Percentiles rank a stretch among this genome's conserved stretches.
These are phyloP conservation scores for roundworm (Caenorhabditis elegans) DNA, from an alignment of 1,140 invertebrate genomes.

Conservation along the genomic window DNA sequence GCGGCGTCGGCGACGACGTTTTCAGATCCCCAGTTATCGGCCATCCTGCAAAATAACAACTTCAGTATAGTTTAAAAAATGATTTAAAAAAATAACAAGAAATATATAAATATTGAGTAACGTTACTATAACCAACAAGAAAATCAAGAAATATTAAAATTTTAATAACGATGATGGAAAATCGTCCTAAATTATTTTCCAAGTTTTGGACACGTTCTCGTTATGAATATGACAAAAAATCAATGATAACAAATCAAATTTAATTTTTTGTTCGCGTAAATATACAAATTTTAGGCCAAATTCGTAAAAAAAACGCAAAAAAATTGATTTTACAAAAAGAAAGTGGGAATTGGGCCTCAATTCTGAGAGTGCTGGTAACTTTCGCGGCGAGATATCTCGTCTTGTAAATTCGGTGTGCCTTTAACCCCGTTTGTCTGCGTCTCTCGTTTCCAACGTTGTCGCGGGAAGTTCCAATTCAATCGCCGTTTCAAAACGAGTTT, in stretches of 20 bases:
- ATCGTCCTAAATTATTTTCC: not conserved
- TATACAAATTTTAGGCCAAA: constrained; percentile 10
- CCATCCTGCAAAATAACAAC: not conserved
- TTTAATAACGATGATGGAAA: not conserved
- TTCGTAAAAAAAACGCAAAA: not conserved
- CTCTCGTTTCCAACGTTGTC: not conserved
- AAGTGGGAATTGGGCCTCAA: constrained; percentile 23
- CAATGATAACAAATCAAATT: not conserved
- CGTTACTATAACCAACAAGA: not conserved
- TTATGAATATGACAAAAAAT: not conserved
- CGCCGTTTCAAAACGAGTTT: no score
- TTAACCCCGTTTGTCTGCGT: not conserved
- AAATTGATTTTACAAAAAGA: constrained; percentile 22
- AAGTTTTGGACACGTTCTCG: not conserved
- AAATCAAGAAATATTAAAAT: not conserved
- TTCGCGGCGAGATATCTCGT: not conserved
- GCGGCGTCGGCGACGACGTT: constrained; percentile 18
- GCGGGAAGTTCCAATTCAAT: not conserved
- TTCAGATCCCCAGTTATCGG: constrained; percentile 22
- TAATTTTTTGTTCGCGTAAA: not conserved
- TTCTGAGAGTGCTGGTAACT: not conserved
- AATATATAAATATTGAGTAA: not conserved
- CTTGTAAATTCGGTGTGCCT: not conserved
- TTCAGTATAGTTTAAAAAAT: not conserved
- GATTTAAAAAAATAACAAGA: not conserved